Base-by-base conservation (phyloP, 1,140 invertebrate genomes). In the Euura lappo region DNA sequence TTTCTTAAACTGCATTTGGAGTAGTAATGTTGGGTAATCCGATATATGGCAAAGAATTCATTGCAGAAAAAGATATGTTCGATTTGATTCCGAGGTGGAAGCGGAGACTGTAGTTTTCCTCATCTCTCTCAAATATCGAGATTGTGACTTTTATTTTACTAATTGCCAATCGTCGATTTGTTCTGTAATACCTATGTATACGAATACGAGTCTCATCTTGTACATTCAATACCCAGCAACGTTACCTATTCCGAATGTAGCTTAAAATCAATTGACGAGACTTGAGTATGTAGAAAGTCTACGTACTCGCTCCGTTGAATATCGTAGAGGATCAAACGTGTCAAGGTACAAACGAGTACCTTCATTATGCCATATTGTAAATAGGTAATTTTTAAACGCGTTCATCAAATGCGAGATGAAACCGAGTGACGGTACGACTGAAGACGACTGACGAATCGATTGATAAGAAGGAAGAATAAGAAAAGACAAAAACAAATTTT, bases 361-460 rank as follows among this genome's bases (percentile, higher is more conserved):
- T 11, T n/a, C 13, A 60, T 60, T 11, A 60, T 60, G 51, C 51
- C 51, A 60, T 60, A 60, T 60, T 60, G 28, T 28, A 28, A 11
- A n/a, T 60, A 60, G 13, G 13, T 60, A 60, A 60, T 60, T 60
- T 60, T 60, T 60, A 60, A 60, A 60, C 51, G 51, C 51, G 51
- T 60, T 8, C 51, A n/a, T 60, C 8, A n/a, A 11, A n/a, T 60
- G 28, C 28, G 28, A 28, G 28, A 28, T 28, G 28, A 28, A 28
- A 28, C 28, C 28, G 28, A 28, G 28, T 28, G 28, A 28, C 28
- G 28, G 28, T 28, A 28, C 4, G 51, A 60, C 51, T 60, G 51
- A 8, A 3, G 10, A 60, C 51, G 51, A 60, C 51, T 60, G 51
- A 60, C 51, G 51, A 11, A n/a, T 60, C 6, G 51, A 11, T 60